A percentile compares a stretch with the other conserved stretches of the same genome.
Conservation (phyloP, 2,113 vertebrate genomes). For the Tenebrosternarchus preto region DNA sequence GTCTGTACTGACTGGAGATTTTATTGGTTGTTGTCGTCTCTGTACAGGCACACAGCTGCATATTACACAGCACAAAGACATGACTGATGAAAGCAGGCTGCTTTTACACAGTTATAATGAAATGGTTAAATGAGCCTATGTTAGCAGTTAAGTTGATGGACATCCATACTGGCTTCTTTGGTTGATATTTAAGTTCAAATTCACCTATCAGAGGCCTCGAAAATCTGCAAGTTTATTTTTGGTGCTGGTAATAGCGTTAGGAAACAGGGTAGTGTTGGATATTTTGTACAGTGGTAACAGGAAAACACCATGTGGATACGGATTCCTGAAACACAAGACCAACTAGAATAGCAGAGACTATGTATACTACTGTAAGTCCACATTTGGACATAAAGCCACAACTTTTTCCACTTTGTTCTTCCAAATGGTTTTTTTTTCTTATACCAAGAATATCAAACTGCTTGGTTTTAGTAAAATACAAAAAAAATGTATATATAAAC, state of each 20-base stretch:
- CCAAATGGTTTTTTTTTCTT: background rate
- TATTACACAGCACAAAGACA: background rate
- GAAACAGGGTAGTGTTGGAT: slow-evolving; percentile 26
- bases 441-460: background rate
- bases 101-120: background rate
- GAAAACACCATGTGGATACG: background rate
- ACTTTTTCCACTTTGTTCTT: slow-evolving; percentile 5
- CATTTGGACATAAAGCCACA: background rate
- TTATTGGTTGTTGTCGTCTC: background rate
- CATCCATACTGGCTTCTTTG: background rate
- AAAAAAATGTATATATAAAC: background rate
- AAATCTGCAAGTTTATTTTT: background rate
- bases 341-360: too few species aligned
- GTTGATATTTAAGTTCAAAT: background rate
- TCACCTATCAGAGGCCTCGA: background rate
- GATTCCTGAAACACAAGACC: background rate
- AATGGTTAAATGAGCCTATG: background rate
- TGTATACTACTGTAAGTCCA: slow-evolving; percentile 47
- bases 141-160: background rate
- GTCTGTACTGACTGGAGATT: background rate
- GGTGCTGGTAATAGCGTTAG: background rate
- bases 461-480: slow-evolving; percentile 18
- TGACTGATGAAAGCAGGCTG: background rate
- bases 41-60: background rate
- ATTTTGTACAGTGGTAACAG: slow-evolving; percentile 43